Conservation (phyloP, 2,888 invertebrate species). For the Agriopis marginaria region DNA sequence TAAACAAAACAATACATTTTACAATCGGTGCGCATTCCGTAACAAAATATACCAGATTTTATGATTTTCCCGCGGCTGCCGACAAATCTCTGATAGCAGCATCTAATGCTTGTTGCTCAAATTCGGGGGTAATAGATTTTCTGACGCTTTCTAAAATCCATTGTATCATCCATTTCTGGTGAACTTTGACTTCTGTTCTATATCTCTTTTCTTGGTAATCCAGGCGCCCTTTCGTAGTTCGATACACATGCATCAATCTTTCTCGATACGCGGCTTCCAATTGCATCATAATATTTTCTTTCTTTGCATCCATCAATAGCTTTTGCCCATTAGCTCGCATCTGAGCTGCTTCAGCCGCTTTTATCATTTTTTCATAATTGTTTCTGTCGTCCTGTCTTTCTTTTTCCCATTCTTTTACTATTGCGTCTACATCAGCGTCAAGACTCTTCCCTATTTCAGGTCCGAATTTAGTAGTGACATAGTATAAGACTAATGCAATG, state of each 20-base stretch:
- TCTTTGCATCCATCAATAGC: constrained; percentile 92
- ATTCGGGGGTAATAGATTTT: constrained; percentile 92
- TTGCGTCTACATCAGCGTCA: constrained; percentile 89
- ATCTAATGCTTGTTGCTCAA: constrained; percentile 94
- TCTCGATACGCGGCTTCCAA: constrained; percentile 96
- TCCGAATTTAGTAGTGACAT: constrained; percentile 89
- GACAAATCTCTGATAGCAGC: constrained; percentile 94
- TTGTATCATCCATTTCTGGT: constrained; percentile 96
- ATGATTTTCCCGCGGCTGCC: constrained; percentile 83
- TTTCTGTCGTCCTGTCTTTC: constrained; percentile 82
- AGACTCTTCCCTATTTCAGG: constrained; percentile 85
- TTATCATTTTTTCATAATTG: constrained; percentile 81
- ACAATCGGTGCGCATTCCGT: neutral
- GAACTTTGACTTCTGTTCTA: constrained; percentile 91
- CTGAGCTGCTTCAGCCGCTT: constrained; percentile 89
- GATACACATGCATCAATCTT: constrained; percentile 82
- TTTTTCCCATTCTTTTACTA: constrained; percentile 81
- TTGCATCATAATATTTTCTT: constrained; percentile 96
- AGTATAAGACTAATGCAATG: constrained; percentile 86
- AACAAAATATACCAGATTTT: neutral
- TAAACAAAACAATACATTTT: neutral
- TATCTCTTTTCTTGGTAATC: constrained; percentile 96
- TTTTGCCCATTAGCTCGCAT: constrained; percentile 92
- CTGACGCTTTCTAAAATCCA: constrained; percentile 95
- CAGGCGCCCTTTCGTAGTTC: constrained; percentile 90